Conservation (phyloP, 2,888 invertebrate genomes). For the Geotrupes spiniger region DNA sequence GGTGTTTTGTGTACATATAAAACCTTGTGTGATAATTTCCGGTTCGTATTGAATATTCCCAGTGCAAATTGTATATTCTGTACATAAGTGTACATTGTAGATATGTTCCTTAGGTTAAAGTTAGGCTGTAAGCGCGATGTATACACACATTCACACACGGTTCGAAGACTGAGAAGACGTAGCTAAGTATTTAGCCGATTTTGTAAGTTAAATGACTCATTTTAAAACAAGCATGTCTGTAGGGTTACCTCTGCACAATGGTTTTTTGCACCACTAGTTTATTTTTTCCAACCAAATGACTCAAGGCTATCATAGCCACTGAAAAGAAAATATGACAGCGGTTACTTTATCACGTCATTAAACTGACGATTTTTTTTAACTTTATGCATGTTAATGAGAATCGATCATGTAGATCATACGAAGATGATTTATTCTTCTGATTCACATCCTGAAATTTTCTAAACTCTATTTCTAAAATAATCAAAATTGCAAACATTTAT, state of each 20-base stretch:
- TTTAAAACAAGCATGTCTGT: slow-evolving; percentile 14
- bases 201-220: slow-evolving; percentile 34
- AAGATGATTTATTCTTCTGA: no score
- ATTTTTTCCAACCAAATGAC: no score
- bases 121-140: slow-evolving; percentile 30
- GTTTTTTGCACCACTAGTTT: no score
- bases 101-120: slow-evolving; percentile 27
- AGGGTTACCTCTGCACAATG: slow-evolving; percentile 6
- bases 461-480: no score
- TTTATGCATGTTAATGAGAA: no score
- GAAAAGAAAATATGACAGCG: no score
- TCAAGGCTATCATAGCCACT: no score
- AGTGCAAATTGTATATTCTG: slow-evolving; percentile 24
- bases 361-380: no score
- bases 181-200: slow-evolving; percentile 30
- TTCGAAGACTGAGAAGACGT: slow-evolving; percentile 43
- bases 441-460: no score
- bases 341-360: no score
- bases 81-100: slow-evolving; percentile 34
- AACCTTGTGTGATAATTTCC: slow-evolving; percentile 28
- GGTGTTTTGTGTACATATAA: slow-evolving; percentile 18
- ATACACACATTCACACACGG: slow-evolving; percentile 36
- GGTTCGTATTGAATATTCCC: slow-evolving; percentile 11
- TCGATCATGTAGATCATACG: no score
- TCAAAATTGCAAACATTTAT: no score